These are phyloP conservation scores for Drosophila barbarae DNA, from an alignment of 2,888 invertebrate genomes.

Conservation along the genomic window DNA sequence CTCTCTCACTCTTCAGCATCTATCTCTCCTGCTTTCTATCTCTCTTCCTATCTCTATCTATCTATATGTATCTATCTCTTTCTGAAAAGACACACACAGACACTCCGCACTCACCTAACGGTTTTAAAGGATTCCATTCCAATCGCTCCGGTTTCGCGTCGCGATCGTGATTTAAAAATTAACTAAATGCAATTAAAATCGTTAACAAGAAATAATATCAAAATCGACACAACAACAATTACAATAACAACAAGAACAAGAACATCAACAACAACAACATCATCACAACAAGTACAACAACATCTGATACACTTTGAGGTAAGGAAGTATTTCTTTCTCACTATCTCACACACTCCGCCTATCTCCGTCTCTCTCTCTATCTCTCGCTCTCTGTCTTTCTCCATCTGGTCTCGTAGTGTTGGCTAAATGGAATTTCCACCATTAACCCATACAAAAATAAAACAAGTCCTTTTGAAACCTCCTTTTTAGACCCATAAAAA, in stretches of 20 bases:
- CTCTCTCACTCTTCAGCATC: slow-evolving; percentile 20
- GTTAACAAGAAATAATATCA: slow-evolving; percentile 16
- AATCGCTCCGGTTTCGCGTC: slow-evolving; percentile 33
- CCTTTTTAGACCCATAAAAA: slow-evolving; percentile 6
- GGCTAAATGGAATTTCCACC: slow-evolving; percentile 19
- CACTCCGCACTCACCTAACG: slow-evolving; percentile 42
- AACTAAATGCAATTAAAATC: slow-evolving; percentile 23
- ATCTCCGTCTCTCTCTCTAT: slow-evolving; percentile 1
- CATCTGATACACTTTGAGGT: slow-evolving; percentile 43
- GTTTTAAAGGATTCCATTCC: slow-evolving; percentile 28
- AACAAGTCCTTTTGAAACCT: neutral
- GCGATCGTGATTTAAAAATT: slow-evolving; percentile 24
- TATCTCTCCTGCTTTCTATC: slow-evolving; percentile 15
- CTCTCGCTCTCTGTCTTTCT: slow-evolving; percentile 30
- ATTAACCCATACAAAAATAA: slow-evolving; percentile 5
- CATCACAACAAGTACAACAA: slow-evolving; percentile 33
- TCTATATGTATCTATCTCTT: slow-evolving; percentile 29
- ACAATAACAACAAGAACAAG: slow-evolving; percentile 7
- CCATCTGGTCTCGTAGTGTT: slow-evolving; percentile 43
- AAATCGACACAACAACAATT: slow-evolving; percentile 32
- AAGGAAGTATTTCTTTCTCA: slow-evolving; percentile 45
- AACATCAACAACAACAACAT: slow-evolving; percentile 30
- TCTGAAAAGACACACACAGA: slow-evolving; percentile 30
- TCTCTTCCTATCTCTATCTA: slow-evolving; percentile 18
- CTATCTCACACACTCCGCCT: slow-evolving; percentile 31